Evolutionary conservation across 2,797 vertebrate species (phyloP).

Genomic region (Sternarchorhynchus goeldii): DNA sequence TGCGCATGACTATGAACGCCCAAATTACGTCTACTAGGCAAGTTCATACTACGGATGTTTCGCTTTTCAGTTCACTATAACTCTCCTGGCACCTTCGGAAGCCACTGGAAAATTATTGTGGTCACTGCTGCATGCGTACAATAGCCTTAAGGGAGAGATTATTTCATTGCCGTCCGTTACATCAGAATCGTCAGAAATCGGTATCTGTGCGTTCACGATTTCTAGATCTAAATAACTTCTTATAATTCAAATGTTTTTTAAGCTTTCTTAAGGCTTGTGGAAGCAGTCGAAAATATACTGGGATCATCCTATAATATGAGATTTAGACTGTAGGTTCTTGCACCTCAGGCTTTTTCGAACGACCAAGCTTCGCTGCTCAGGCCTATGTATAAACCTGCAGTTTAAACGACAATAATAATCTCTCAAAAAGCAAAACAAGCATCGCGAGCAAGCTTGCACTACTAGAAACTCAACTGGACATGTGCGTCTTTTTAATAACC

Average conservation of each 20-base stretch:
- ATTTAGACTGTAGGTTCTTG: neutral
- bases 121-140: neutral
- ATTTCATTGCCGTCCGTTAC: conserved; percentile 25
- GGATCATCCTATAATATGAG: neutral
- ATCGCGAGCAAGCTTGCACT: no score
- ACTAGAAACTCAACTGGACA: no score
- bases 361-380: neutral
- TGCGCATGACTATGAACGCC: conserved; percentile 22
- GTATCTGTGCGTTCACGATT: neutral
- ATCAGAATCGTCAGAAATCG: conserved; percentile 7
- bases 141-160: neutral
- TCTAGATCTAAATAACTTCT: no score
- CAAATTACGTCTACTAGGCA: neutral
- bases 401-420: neutral
- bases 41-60: neutral
- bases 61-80: neutral
- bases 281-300: neutral
- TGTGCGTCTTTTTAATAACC: no score
- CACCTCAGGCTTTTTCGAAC: no score
- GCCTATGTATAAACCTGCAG: neutral
- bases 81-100: no score
- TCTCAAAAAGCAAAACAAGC: neutral
- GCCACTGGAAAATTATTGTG: no score
- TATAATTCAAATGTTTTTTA: neutral
- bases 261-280: neutral